A percentile compares a stretch with the other conserved stretches of the same genome.
Conservation (phyloP, 2,113 vertebrate genomes). For the Phalacrocorax pelagicus region DNA sequence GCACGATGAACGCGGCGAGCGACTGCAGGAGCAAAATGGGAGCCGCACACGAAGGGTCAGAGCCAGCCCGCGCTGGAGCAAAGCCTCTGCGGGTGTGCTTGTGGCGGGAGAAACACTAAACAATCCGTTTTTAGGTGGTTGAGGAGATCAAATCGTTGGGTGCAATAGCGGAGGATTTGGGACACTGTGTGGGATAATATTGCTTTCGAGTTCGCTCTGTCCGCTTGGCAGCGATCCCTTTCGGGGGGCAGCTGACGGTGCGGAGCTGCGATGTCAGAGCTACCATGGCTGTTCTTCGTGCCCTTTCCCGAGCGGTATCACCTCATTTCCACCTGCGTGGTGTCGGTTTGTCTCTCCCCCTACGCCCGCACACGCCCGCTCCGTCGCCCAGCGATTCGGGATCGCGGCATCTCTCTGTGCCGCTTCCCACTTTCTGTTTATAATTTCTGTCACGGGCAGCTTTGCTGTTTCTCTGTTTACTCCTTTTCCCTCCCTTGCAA, state of each 20-base stretch:
- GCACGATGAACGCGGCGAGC: rapidly evolving
- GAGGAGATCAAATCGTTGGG: background rate
- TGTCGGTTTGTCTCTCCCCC: background rate
- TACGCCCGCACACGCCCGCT: too few species aligned
- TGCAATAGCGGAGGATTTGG: background rate
- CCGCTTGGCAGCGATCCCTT: background rate
- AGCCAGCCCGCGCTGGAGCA: background rate
- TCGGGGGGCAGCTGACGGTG: background rate
- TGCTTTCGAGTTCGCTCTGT: background rate
- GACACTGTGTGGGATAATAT: background rate
- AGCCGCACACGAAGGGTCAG: background rate
- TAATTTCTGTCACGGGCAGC: background rate
- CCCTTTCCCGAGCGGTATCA: background rate
- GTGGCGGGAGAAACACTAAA: background rate
- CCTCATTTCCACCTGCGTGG: background rate
- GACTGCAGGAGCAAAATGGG: background rate
- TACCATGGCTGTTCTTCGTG: background rate
- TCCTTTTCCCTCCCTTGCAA: background rate
- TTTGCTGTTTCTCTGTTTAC: background rate
- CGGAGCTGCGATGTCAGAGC: background rate
- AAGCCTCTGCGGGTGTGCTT: background rate
- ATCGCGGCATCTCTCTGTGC: background rate
- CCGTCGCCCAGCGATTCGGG: background rate
- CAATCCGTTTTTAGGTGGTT: background rate
- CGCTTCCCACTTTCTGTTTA: background rate